Percentiles rank a stretch among this genome's conserved stretches.
Evolutionary conservation across 64 coral and sea anemone species (phyloP).

Genomic region (Trachythela sp.): DNA sequence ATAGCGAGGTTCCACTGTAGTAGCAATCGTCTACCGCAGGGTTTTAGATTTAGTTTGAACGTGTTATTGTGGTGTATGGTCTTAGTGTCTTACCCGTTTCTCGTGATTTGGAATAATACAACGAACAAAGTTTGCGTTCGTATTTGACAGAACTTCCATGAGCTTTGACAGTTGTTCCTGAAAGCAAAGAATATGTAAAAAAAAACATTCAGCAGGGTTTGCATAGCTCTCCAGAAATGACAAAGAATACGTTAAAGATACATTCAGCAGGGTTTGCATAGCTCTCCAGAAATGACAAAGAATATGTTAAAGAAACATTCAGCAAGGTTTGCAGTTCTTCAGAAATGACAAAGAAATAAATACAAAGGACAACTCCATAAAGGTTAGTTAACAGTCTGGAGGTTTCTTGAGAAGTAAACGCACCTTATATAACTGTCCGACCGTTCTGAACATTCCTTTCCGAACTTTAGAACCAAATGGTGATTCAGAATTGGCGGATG

Average conservation of each 20-base stretch:
- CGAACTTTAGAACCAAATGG: constrained; percentile 98
- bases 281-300: too few relatives aligned
- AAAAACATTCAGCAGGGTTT: not conserved
- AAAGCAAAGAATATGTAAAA: too few relatives aligned
- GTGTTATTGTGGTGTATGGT: too few relatives aligned
- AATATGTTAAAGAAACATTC: not conserved
- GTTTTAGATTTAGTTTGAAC: too few relatives aligned
- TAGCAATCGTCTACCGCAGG: too few relatives aligned
- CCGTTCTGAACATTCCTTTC: constrained; percentile 97
- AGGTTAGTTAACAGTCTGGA: too few relatives aligned
- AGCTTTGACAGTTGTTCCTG: constrained; percentile 80
- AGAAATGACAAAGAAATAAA: too few relatives aligned
- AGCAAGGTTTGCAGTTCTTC: not conserved
- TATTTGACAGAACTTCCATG: constrained; percentile 79
- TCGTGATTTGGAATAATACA: constrained; percentile 99
- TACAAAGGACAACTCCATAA: too few relatives aligned
- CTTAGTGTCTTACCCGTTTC: constrained; percentile 86
- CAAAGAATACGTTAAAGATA: too few relatives aligned
- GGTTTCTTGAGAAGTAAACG: not conserved
- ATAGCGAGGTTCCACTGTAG: too few relatives aligned
- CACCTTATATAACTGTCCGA: constrained; percentile 88
- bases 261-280: not conserved
- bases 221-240: too few relatives aligned
- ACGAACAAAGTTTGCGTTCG: constrained; percentile 94
- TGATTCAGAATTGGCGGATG: constrained; percentile 59